Conservation (phyloP, 2,797 vertebrate species). For the Acropternis orthonyx region DNA sequence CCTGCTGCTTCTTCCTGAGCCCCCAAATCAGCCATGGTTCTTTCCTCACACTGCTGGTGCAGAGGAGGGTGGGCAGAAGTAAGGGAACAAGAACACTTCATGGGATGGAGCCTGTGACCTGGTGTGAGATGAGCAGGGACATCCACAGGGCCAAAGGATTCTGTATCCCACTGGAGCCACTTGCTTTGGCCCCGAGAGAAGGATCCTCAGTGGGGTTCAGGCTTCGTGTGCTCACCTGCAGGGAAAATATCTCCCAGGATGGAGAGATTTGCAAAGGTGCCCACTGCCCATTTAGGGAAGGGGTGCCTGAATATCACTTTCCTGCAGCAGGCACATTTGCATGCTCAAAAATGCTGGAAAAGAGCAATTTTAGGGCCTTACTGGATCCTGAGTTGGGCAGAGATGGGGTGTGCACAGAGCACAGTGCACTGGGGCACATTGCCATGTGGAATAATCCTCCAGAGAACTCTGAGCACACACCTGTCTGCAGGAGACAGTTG, state of each 20-base stretch:
- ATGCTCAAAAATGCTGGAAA: not conserved
- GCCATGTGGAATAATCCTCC: not conserved
- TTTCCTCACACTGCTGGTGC: not conserved
- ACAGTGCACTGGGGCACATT: fast-evolving
- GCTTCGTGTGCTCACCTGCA: not conserved
- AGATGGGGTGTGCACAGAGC: not conserved
- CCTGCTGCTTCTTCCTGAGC: not conserved
- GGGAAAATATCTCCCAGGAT: not conserved
- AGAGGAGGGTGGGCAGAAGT: not conserved
- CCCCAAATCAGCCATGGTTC: fast-evolving
- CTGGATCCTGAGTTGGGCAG: fast-evolving
- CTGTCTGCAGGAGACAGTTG: not conserved
- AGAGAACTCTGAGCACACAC: not conserved
- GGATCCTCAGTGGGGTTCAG: not conserved
- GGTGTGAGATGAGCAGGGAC: too few relatives aligned
- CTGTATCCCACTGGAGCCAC: fast-evolving
- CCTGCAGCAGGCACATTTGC: not conserved
- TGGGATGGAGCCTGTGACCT: not conserved
- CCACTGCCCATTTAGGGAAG: not conserved
- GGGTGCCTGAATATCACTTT: not conserved
- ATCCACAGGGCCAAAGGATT: not conserved
- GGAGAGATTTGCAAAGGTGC: not conserved
- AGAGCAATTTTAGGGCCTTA: not conserved
- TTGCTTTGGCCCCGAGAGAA: fast-evolving
- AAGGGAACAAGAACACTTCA: fast-evolving